These are phyloP conservation scores for Teleiodes luculella DNA, from an alignment of 2,888 invertebrate genomes.

Conservation along the genomic window DNA sequence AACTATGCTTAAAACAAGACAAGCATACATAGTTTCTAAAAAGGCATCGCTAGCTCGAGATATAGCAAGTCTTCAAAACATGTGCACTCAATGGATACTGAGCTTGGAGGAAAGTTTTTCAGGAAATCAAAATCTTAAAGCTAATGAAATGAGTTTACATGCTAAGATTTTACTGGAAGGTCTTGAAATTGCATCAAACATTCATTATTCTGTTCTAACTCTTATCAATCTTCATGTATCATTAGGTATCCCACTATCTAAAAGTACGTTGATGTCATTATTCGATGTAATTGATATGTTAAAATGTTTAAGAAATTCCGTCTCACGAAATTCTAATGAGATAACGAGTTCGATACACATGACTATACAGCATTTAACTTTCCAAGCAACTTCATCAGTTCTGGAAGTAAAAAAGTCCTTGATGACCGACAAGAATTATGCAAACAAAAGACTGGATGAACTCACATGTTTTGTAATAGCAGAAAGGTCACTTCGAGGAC, in stretches of 20 bases:
- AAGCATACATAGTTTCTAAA: conserved; percentile 76
- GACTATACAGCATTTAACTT: conserved; percentile 88
- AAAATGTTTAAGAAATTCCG: conserved; percentile 85
- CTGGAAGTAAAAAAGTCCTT: conserved; percentile 83
- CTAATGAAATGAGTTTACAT: conserved; percentile 65
- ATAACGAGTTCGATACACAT: conserved; percentile 86
- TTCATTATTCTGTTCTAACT: conserved; percentile 73
- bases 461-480: conserved; percentile 87
- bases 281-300: conserved; percentile 90
- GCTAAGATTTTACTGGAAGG: conserved; percentile 75
- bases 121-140: conserved; percentile 55
- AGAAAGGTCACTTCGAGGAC: conserved; percentile 82
- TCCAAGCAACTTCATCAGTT: conserved; percentile 84
- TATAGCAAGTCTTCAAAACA: conserved; percentile 63
- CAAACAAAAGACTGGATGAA: conserved; percentile 82
- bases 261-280: conserved; percentile 84
- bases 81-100: conserved; percentile 60
- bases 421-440: conserved; percentile 81
- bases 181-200: conserved; percentile 82
- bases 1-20: conserved; percentile 70
- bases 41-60: conserved; percentile 81
- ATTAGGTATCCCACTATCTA: conserved; percentile 87
- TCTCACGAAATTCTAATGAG: conserved; percentile 82
- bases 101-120: conserved; percentile 60
- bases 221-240: conserved; percentile 84